Base-by-base conservation (phyloP, 1,140 invertebrate genomes). In the Penaeus indicus region DNA sequence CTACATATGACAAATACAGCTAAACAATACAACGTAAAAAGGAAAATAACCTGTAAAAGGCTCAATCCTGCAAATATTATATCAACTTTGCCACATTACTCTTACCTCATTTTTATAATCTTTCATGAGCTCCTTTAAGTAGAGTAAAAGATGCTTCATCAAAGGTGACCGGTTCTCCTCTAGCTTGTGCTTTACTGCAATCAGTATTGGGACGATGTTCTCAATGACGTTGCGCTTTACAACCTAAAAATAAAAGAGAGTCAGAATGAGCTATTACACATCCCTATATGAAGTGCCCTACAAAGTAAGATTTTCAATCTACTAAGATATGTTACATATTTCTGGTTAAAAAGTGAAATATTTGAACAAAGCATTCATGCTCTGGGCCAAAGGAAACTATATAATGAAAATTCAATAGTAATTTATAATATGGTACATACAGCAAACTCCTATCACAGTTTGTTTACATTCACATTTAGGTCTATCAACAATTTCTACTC, bases 211-310 rank as follows among this genome's bases (percentile, higher is more conserved):
- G n/a, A 95, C 92, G 80, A 95, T 92, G 89, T 94, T 93, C 78
- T 95, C 93, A n/a, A 95, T 92, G 2, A 94, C 92, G 91, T 95
- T 94, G 82, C 93, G 94, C 90, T 94, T 94, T 25, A 94, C 92
- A 78, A 92, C 91, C 87, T 94, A 92, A 19, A 84, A 86, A 88
- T 63, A 21, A 32, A 85, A 87, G 1, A 3, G 8, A 32, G 47
- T 25, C 64, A 88, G 72, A 10, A 88, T 88, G 22, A 61, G 54
- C 25, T 82, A 19, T 82, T n/a, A 27, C n/a, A 83, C 3, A 83
- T 22, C 7, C 13, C 4, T 3, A 64, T 32, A 83, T 85, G 27
- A 67, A 54, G 3, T 47, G 16, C 54, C 16, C 11, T 13, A 11
- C 11, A 54, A 13, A 54, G 4, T 16, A 13, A 54, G 54, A 16